These are phyloP conservation scores for Cordilura impudica DNA, from an alignment of 2,888 invertebrate species.

Conservation along the genomic window DNA sequence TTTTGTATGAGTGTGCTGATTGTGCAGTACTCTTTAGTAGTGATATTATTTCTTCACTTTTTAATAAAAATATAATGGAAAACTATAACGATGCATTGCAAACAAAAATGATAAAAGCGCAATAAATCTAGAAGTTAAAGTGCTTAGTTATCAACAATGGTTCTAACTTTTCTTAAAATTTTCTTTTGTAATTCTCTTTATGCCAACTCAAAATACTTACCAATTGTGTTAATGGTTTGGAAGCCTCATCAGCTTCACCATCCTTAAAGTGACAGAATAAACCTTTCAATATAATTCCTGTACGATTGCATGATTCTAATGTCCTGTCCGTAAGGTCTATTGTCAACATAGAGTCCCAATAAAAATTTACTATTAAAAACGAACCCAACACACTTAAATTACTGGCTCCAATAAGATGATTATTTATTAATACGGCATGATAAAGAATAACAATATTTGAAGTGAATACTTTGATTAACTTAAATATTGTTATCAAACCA, in stretches of 20 bases:
- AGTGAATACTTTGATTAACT: conserved; percentile 11
- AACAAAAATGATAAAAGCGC: no score
- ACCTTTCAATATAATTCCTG: neutral
- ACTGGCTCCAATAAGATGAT: neutral
- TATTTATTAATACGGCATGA: conserved; percentile 3
- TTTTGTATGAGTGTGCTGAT: no score
- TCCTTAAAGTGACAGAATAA: neutral
- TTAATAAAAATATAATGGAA: no score
- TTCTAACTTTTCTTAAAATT: no score
- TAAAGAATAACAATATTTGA: neutral
- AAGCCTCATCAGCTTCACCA: neutral
- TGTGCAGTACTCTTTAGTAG: no score
- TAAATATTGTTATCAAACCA: neutral
- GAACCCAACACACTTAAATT: neutral
- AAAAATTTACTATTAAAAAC: conserved; percentile 1
- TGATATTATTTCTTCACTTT: no score
- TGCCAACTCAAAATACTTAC: conserved; percentile 21
- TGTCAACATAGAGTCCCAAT: conserved; percentile 3
- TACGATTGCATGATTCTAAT: neutral
- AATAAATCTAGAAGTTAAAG: no score
- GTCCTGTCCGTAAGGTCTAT: neutral
- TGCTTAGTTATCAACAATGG: no score
- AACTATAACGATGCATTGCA: no score
- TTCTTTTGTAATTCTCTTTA: no score
- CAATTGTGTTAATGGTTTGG: neutral